Evolutionary conservation across 2,888 invertebrate genomes (phyloP), one percentile per base, ranked within the genome.

Genomic region (Apamea crenata): DNA sequence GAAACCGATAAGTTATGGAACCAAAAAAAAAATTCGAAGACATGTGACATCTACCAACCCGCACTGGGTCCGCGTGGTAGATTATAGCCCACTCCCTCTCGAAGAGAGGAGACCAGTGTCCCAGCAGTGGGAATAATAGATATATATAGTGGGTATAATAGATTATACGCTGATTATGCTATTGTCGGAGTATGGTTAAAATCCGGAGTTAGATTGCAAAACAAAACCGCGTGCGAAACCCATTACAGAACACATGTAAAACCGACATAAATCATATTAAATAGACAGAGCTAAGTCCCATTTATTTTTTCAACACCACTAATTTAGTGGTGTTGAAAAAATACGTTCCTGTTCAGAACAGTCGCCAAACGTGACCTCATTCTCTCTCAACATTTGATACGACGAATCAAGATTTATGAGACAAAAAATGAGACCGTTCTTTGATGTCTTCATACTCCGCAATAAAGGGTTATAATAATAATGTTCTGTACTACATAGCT

Each of bases 351-450:
- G 88, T 91, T 87, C 80, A 32, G 74, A 80, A 83, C 79, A 80
- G 80, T 87, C 81, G 81, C 82, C 81, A 87, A 80, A 91, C 92
- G 91, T 92, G 92, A 93, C 91, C 91, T 91, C 89, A 91, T 92
- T 90, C 81, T 44, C 25, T 77, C 36, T 6, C 21, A 65, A 69
- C 74, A 78, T 78, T 83, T 87, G 86, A 84, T 85, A 72, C 74
- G 70, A 86, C 77, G 81, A 82, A 84, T 85, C 66, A 81, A 82
- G 81, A 89, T 89, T 88, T 86, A 89, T 84, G 86, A 80, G 84
- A 84, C 79, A 79, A 88, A 89, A 89, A 88, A 83, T 82, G 16
- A 66, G 72, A 77, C 66, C 40, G 47, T 1, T 82, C 84, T 89
- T 90, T 90, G 87, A 87, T 85, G 88, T 87, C 68, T 76, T 78